These are phyloP conservation scores for Bicyclus anynana DNA, from an alignment of 1,140 invertebrate species.

Conservation along the genomic window DNA sequence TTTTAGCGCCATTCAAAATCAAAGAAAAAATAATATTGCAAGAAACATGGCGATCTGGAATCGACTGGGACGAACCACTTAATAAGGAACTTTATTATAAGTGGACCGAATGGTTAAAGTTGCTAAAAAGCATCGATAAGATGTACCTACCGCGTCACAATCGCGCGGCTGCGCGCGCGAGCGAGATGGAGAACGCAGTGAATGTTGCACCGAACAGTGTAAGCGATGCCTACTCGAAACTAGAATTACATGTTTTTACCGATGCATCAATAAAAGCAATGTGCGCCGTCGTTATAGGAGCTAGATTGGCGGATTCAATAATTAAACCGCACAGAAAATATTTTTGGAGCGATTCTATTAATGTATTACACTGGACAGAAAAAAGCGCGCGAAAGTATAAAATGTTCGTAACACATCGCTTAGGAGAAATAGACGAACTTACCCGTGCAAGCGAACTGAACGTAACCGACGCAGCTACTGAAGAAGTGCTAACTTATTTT, in stretches of 20 bases:
- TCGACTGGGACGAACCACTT: slow-evolving; percentile 42
- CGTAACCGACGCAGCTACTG: not conserved
- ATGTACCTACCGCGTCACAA: slow-evolving; percentile 8
- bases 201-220: too few relatives aligned
- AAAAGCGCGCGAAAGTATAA: slow-evolving; percentile 21
- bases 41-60: slow-evolving; percentile 38
- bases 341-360: slow-evolving; percentile 28
- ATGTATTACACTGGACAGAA: slow-evolving; percentile 17
- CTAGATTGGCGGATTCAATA: slow-evolving; percentile 26
- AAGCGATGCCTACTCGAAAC: too few relatives aligned
- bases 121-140: not conserved
- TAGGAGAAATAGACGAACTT: slow-evolving; percentile 36
- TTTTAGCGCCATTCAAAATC: slow-evolving; percentile 16
- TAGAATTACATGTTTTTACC: slow-evolving; percentile 24
- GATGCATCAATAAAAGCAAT: slow-evolving; percentile 26
- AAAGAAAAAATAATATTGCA: slow-evolving; percentile 31
- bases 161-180: not conserved
- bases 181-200: slow-evolving; percentile 4
- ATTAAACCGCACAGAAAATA: slow-evolving; percentile 15
- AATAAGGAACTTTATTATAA: not conserved
- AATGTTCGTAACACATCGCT: slow-evolving; percentile 46
- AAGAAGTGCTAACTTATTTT: not conserved
- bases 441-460: slow-evolving; percentile 22
- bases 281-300: slow-evolving; percentile 9
- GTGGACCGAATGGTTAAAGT: slow-evolving; percentile 7